These are phyloP conservation scores for Stenchaetothrips biformis DNA, from an alignment of 2,888 invertebrate species.

Conservation along the genomic window DNA sequence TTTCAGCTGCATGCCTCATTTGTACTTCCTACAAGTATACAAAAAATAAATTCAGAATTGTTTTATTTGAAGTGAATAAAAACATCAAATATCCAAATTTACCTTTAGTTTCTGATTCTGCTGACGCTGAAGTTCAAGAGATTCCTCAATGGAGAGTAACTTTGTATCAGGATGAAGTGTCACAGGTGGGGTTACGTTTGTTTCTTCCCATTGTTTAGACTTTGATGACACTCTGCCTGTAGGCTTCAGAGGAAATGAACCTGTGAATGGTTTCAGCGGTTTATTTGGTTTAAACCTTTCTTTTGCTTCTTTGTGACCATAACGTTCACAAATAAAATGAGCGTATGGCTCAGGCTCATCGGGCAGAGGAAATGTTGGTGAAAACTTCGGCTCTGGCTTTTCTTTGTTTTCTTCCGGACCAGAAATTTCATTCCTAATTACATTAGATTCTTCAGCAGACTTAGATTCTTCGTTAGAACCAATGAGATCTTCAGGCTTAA, in stretches of 20 bases:
- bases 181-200: constrained; percentile 59
- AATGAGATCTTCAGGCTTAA: background rate
- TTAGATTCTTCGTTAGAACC: background rate
- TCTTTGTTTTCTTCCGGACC: background rate
- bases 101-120: constrained; percentile 46
- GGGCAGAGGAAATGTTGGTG: background rate
- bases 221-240: constrained; percentile 49
- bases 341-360: constrained; percentile 7
- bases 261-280: constrained; percentile 45
- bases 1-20: constrained; percentile 53
- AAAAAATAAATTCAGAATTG: constrained; percentile 23
- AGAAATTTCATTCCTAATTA: no score
- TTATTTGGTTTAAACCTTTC: constrained; percentile 54
- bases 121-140: constrained; percentile 53
- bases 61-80: constrained; percentile 27
- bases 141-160: constrained; percentile 53
- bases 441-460: background rate
- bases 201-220: constrained; percentile 56
- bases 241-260: constrained; percentile 53
- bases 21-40: constrained; percentile 48
- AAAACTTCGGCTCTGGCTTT: background rate
- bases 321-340: background rate
- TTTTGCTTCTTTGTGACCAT: constrained; percentile 32
- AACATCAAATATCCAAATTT: constrained; percentile 40
- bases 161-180: constrained; percentile 54